phyloP scores from a whole-genome alignment of 2,888 invertebrate genomes.

The Lepidocyrtoides sp. region DNA sequence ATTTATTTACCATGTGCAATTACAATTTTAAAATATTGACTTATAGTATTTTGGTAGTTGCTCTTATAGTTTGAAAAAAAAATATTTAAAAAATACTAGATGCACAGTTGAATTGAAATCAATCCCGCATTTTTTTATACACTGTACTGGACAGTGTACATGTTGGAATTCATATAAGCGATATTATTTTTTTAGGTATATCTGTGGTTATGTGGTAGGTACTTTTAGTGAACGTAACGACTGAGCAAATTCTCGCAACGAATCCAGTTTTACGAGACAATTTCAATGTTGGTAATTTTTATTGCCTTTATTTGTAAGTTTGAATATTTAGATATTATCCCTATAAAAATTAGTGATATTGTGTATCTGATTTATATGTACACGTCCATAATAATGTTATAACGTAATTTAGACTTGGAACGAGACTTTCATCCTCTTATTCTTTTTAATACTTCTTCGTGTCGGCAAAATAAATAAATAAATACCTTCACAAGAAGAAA shows the following conservation, averaged over 20 bases:
- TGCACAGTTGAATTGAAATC: too few species aligned
- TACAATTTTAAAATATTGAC: too few species aligned
- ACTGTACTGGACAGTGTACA: too few species aligned
- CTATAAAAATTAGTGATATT: not conserved
- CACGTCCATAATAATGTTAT: slow-evolving; percentile 38
- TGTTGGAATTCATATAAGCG: not conserved
- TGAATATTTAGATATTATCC: not conserved
- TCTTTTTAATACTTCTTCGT: slow-evolving; percentile 6
- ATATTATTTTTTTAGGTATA: not conserved
- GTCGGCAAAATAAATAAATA: slow-evolving; percentile 52
- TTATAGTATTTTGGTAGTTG: too few species aligned
- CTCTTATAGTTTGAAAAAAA: too few species aligned
- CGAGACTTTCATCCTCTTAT: not conserved
- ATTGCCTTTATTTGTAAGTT: slow-evolving; percentile 14
- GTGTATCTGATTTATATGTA: slow-evolving; percentile 16
- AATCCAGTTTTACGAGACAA: slow-evolving; percentile 42
- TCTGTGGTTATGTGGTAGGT: not conserved
- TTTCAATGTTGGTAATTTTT: slow-evolving; percentile 32
- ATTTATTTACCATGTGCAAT: too few species aligned
- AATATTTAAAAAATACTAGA: too few species aligned
- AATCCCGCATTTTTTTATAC: too few species aligned
- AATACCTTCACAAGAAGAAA: slow-evolving; percentile 42
- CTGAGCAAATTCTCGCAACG: not conserved
- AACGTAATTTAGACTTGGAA: slow-evolving; percentile 18
- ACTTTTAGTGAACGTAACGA: not conserved